A percentile compares a stretch with the other conserved stretches of the same genome.
phyloP scores from a whole-genome alignment of 1,140 invertebrate genomes.

The Popillia japonica region DNA sequence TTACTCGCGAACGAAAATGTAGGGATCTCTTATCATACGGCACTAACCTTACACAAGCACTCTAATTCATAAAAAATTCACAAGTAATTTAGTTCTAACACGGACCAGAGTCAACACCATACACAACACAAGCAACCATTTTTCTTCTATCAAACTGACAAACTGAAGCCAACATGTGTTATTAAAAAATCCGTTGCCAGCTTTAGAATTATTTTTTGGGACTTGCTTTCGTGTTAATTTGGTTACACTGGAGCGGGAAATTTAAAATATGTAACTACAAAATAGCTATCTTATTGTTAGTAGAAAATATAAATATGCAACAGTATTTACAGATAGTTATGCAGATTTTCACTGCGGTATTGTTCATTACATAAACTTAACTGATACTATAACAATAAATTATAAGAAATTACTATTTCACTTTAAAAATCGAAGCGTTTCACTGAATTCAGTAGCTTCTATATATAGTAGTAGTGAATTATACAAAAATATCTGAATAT shows the following conservation, averaged over 20 bases:
- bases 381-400: too few species aligned
- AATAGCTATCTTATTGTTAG: too few species aligned
- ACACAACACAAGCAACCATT: slow-evolving; percentile 31
- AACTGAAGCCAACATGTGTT: slow-evolving; percentile 35
- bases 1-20: background rate
- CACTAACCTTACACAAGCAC: slow-evolving; percentile 31
- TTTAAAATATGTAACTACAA: too few species aligned
- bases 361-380: too few species aligned
- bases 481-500: too few species aligned
- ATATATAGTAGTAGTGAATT: too few species aligned
- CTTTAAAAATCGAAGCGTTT: too few species aligned
- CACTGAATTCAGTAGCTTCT: too few species aligned
- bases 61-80: slow-evolving; percentile 10
- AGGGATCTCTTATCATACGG: background rate
- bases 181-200: slow-evolving; percentile 12
- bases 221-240: background rate
- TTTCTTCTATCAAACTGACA: slow-evolving; percentile 24
- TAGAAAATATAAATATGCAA: too few species aligned
- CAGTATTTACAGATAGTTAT: too few species aligned
- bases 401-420: too few species aligned
- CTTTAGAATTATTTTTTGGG: background rate
- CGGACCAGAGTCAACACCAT: background rate
- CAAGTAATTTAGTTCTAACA: slow-evolving; percentile 22
- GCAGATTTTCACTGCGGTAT: too few species aligned
- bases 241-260: background rate